These are phyloP conservation scores for Eupleurogrammus muticus DNA, from an alignment of 2,797 vertebrate species.

Conservation along the genomic window DNA sequence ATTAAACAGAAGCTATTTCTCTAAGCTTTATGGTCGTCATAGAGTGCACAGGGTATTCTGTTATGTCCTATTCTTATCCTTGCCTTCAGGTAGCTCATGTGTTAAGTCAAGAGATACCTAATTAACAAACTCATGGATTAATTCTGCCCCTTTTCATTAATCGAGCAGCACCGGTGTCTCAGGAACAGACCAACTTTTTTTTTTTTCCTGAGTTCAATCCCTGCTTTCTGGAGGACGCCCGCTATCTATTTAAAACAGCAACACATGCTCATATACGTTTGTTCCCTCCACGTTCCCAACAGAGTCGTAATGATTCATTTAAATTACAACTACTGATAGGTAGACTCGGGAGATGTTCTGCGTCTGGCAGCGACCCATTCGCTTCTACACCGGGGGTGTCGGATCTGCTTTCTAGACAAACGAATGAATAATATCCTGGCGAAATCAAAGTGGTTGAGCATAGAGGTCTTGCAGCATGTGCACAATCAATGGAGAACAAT, in stretches of 20 bases:
- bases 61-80: conserved; percentile 80
- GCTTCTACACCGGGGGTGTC: conserved; percentile 30
- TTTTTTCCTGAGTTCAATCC: conserved; percentile 42
- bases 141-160: conserved; percentile 73
- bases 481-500: conserved; percentile 39
- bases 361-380: conserved; percentile 46
- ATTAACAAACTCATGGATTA: conserved; percentile 79
- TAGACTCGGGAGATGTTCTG: conserved; percentile 47
- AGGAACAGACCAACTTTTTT: conserved; percentile 28
- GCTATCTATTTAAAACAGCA: conserved; percentile 52
- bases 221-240: conserved; percentile 37
- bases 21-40: conserved; percentile 71
- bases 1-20: conserved; percentile 77
- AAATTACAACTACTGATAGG: conserved; percentile 55
- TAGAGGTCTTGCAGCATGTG: conserved; percentile 26
- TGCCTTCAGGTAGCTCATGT: conserved; percentile 80
- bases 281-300: conserved; percentile 51
- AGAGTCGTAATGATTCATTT: conserved; percentile 62
- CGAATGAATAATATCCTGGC: conserved; percentile 49
- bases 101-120: conserved; percentile 79
- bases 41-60: conserved; percentile 66
- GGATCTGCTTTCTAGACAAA: conserved; percentile 43
- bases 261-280: conserved; percentile 56
- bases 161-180: conserved; percentile 54
- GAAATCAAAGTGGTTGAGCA: conserved; percentile 41